phyloP scores from a whole-genome alignment of 2,113 vertebrate species.

The Nothobranchius furzeri region DNA sequence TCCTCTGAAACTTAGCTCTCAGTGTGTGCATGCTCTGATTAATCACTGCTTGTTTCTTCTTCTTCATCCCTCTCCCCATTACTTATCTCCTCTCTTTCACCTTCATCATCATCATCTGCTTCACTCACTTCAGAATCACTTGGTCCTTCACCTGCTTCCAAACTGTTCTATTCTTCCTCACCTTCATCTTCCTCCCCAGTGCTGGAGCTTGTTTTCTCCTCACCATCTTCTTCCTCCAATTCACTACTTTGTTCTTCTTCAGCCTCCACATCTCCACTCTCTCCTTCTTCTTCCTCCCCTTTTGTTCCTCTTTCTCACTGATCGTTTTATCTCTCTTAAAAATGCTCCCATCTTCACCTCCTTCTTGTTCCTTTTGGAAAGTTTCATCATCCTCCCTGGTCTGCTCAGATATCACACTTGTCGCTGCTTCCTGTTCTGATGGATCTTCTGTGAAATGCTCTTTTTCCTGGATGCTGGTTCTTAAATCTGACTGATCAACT shows the following conservation, averaged over 20 bases:
- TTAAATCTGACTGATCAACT: constrained; percentile 4
- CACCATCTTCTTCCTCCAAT: constrained; percentile 19
- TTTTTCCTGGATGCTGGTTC: neutral
- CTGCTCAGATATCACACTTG: constrained; percentile 12
- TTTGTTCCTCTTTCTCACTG: constrained; percentile 8
- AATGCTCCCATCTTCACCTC: constrained; percentile 23
- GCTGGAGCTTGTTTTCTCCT: neutral
- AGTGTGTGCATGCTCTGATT: constrained; percentile 7
- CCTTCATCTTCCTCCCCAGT: constrained; percentile 10
- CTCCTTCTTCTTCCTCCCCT: constrained; percentile 17
- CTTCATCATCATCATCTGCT: constrained; percentile 31
- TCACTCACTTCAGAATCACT: constrained; percentile 15
- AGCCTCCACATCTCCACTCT: neutral
- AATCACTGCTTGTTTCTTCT: constrained; percentile 13
- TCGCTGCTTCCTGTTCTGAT: constrained; percentile 10
- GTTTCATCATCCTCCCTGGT: neutral
- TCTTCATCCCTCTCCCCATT: constrained; percentile 38
- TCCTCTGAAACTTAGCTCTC: constrained; percentile 8
- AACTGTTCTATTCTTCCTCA: constrained; percentile 1
- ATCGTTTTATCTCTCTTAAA: neutral
- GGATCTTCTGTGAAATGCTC: constrained; percentile 10
- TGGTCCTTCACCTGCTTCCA: neutral
- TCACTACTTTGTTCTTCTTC: neutral
- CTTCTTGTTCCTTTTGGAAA: constrained; percentile 30
- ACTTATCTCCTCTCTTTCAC: constrained; percentile 1